These are phyloP conservation scores for Dendroctonus valens DNA, from an alignment of 1,140 invertebrate genomes.

Conservation along the genomic window DNA sequence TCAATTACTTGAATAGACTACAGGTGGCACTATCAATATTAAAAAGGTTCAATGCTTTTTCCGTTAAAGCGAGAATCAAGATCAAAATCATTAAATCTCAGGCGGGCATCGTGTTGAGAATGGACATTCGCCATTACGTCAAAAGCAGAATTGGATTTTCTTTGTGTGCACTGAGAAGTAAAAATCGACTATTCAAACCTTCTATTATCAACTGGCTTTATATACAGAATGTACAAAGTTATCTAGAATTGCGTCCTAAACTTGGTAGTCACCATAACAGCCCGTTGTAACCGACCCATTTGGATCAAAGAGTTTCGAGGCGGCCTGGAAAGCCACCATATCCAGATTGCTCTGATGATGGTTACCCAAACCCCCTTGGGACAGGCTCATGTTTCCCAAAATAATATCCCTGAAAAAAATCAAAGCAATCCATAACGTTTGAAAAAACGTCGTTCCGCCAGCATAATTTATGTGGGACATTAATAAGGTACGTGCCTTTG, in stretches of 20 bases:
- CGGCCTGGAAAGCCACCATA: constrained; percentile 48
- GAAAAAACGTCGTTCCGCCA: background rate
- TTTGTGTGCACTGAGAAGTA: too few relatives aligned
- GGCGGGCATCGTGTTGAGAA: too few relatives aligned
- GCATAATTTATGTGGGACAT: background rate
- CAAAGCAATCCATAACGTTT: constrained; percentile 6
- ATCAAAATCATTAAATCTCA: too few relatives aligned
- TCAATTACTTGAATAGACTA: too few relatives aligned
- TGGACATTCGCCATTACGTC: too few relatives aligned
- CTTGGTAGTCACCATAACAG: constrained; percentile 47
- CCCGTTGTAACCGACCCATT: constrained; percentile 41
- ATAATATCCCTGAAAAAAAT: constrained; percentile 45
- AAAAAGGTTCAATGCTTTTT: too few relatives aligned
- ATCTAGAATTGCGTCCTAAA: constrained; percentile 9
- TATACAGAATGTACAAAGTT: too few relatives aligned
- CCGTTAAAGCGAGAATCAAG: too few relatives aligned
- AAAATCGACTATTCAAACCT: too few relatives aligned
- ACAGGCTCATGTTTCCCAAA: constrained; percentile 42
- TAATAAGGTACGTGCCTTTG: constrained; percentile 10
- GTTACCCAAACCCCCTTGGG: constrained; percentile 38
- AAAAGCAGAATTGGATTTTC: too few relatives aligned
- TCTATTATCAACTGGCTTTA: too few relatives aligned
- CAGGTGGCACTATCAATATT: too few relatives aligned
- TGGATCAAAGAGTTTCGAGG: constrained; percentile 47
- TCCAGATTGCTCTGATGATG: constrained; percentile 45